Percentiles rank a stretch among this genome's conserved stretches.
Evolutionary conservation across 1,140 invertebrate genomes (phyloP).

Genomic region (Rhizoglyphus robini): DNA sequence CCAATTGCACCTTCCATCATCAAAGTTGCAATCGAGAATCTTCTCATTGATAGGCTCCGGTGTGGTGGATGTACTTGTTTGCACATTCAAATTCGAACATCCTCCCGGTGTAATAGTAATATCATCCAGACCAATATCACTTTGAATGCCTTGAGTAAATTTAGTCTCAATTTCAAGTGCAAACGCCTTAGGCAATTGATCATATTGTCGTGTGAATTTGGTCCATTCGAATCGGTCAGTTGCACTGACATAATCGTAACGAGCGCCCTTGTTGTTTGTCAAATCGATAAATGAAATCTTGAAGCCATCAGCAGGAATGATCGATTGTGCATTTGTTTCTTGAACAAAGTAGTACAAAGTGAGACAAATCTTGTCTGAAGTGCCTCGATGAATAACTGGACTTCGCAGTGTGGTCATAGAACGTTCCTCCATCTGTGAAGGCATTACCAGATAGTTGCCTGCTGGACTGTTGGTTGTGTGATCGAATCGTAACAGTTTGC

Average conservation of each 20-base stretch:
- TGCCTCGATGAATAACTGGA: conserved; percentile 10
- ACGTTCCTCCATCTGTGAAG: neutral
- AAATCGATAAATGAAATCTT: neutral
- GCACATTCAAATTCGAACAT: no score
- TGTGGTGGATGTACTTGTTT: no score
- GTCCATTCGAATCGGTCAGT: neutral
- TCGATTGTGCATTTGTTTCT: no score
- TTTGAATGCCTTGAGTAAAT: neutral
- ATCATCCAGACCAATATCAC: conserved; percentile 13
- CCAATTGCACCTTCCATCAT: no score
- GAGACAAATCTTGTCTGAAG: no score
- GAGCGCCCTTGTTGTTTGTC: no score
- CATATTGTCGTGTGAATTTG: neutral
- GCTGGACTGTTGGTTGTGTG: neutral
- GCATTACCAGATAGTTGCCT: neutral
- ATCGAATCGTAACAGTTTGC: neutral
- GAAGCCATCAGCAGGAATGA: no score
- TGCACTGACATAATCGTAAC: neutral
- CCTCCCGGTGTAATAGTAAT: neutral
- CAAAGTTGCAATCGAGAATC: no score
- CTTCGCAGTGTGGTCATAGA: neutral
- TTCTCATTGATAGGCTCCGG: no score
- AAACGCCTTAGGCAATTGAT: neutral
- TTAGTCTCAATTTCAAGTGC: neutral
- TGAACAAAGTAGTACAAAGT: conserved; percentile 10